A percentile compares a stretch with the other conserved stretches of the same genome.
These are phyloP conservation scores for Toxostoma redivivum DNA, from an alignment of 2,113 vertebrate species.

Conservation along the genomic window DNA sequence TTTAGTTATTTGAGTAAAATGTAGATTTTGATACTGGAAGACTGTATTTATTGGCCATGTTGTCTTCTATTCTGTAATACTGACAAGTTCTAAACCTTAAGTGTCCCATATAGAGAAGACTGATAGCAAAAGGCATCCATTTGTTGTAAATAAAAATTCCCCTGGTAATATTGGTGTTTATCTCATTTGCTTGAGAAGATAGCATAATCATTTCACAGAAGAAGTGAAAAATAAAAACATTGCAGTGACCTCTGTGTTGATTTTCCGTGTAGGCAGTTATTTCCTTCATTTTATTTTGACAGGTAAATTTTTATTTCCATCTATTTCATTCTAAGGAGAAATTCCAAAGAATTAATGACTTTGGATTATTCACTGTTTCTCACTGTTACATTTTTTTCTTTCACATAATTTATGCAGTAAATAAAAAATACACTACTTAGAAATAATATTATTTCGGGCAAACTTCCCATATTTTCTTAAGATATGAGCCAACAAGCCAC, in stretches of 20 bases:
- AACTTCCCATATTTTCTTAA: background rate
- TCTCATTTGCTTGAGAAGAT: background rate
- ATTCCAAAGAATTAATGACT: background rate
- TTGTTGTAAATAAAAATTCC: background rate
- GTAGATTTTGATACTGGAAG: background rate
- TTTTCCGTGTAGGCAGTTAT: background rate
- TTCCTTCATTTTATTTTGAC: background rate
- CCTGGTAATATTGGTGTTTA: background rate
- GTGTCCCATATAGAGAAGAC: background rate
- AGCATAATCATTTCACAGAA: background rate
- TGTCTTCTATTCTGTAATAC: background rate
- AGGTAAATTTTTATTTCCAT: background rate
- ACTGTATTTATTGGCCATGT: background rate
- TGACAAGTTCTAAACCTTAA: background rate
- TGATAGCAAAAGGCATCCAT: background rate
- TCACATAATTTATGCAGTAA: background rate
- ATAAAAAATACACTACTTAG: background rate
- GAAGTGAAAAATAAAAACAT: background rate
- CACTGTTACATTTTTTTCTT: background rate
- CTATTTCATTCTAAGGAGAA: background rate
- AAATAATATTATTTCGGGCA: background rate
- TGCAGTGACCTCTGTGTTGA: background rate
- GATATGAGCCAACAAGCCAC: background rate
- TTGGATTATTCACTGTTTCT: background rate
- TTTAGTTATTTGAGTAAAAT: background rate